Percentiles rank a stretch among this genome's conserved stretches.
Evolutionary conservation across 1,140 invertebrate species (phyloP).

Genomic region (Lasioglossum baleicum): DNA sequence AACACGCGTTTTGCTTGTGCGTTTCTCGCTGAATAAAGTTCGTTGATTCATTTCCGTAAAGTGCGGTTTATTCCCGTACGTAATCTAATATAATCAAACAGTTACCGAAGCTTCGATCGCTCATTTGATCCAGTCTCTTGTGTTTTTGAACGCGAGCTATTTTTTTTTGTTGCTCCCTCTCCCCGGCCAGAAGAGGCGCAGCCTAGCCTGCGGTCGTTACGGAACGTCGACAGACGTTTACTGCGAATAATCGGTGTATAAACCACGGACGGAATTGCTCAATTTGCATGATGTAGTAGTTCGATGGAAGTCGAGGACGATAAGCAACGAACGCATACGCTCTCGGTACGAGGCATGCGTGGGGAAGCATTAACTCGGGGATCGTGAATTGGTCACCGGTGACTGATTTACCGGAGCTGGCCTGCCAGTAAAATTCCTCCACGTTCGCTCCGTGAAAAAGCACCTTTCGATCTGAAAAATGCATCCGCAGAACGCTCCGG

Average conservation of each 20-base stretch:
- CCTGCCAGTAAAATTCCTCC: constrained; percentile 16
- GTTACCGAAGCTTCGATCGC: too few species aligned
- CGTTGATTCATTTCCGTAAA: too few species aligned
- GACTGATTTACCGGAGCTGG: constrained; percentile 19
- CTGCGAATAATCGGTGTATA: constrained; percentile 41
- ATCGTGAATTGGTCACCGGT: constrained; percentile 21
- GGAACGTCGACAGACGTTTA: constrained; percentile 38
- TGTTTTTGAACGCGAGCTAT: constrained; percentile 15
- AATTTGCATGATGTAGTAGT: constrained; percentile 47
- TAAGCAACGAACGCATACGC: constrained; percentile 36
- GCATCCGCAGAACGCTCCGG: too few species aligned
- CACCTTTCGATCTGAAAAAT: too few species aligned
- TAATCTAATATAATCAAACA: too few species aligned
- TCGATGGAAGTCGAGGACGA: constrained; percentile 42
- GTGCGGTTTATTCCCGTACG: too few species aligned
- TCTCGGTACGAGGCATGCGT: neutral
- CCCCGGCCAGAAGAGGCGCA: neutral
- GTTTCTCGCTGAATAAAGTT: too few species aligned
- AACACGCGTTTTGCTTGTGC: too few species aligned
- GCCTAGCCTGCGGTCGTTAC: constrained; percentile 9
- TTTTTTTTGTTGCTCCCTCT: constrained; percentile 9
- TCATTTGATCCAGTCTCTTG: too few species aligned
- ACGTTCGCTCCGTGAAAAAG: too few species aligned
- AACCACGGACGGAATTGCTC: constrained; percentile 41
- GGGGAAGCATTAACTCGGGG: constrained; percentile 2